Percentiles rank a stretch among this genome's conserved stretches.
phyloP scores from a whole-genome alignment of 2,797 vertebrate genomes.

The Furcifer pardalis region DNA sequence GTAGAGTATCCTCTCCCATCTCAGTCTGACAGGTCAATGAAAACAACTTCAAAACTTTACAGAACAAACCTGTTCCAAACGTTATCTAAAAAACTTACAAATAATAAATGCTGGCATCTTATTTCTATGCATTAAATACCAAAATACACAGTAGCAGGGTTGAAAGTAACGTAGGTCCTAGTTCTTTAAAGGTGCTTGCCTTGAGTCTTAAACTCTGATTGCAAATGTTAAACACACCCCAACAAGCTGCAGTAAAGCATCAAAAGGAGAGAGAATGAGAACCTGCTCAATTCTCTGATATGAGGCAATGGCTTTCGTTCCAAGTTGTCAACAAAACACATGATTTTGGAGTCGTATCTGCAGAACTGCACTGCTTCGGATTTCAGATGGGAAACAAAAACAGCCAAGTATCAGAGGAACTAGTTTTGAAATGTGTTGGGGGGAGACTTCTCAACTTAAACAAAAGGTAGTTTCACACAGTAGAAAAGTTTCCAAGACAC shows the following conservation, averaged over 20 bases:
- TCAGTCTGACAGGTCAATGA: neutral
- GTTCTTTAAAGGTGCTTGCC: conserved; percentile 44
- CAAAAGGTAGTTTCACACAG: neutral
- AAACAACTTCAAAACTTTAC: conserved; percentile 38
- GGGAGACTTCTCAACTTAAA: neutral
- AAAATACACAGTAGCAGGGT: conserved; percentile 22
- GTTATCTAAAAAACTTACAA: neutral
- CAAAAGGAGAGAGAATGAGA: conserved; percentile 47
- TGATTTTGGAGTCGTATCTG: accelerated
- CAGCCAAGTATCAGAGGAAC: neutral
- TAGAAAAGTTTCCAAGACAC: neutral
- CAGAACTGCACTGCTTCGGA: neutral
- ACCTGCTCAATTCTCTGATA: conserved; percentile 56
- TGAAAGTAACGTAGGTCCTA: conserved; percentile 5
- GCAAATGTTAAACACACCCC: conserved; percentile 2
- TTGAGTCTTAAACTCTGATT: conserved; percentile 14
- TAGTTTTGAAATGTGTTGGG: neutral
- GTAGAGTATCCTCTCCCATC: neutral
- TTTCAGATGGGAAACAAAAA: neutral
- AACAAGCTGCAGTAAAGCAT: neutral
- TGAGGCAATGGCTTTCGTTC: conserved; percentile 24
- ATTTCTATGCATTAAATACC: accelerated
- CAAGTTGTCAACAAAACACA: neutral
- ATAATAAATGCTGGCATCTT: conserved; percentile 19
- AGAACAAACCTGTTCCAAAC: conserved; percentile 13